Base-by-base conservation (phyloP, 1,140 invertebrate species). In the Drosophila virilis region DNA sequence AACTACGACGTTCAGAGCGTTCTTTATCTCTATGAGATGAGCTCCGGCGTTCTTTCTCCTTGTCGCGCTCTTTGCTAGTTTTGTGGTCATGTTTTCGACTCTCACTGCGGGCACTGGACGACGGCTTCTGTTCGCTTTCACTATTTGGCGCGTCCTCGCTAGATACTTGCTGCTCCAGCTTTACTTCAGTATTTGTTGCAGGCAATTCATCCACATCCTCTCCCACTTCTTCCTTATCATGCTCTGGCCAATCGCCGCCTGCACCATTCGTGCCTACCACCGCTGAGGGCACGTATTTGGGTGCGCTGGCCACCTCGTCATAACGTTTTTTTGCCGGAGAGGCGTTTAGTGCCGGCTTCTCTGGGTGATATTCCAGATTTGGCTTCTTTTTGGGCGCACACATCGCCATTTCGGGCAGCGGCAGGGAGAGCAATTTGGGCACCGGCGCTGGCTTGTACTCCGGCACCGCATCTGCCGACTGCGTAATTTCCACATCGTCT, bases 221-320 rank as follows among this genome's bases (percentile, higher is more conserved):
- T 15, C 46, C 38, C 13, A 71, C 54, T 38, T 85, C 78, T 8
- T 72, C 74, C 4, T 17, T 59, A 7, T 37, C 32, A 12, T n/a
- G 13, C 7, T 32, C 46, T 35, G 70, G 42, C 72, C 72, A 73
- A 9, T 80, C 72, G 9, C 40, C 57, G 8, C 28, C 13, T 0
- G 8, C 32, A 2, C 65, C 83, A 65, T 83, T 88, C 10, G 40
- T 10, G 8, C 15, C 40, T 5, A 45, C 22, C 38, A 51, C 32
- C 2, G 55, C 35, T 1, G 42, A 74, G 32, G 93, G 93, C 58
- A 93, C 93, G 72, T 94, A 94, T 40, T 91, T 92, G 13, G 93
- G 93, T 13, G 89, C 89, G 54, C 57, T 75, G 6, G 52, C 15
- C 8, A 15, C 17, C n/a, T 51, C 64, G 42, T 66, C 68, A 7